Percentiles rank a stretch among this genome's conserved stretches.
Conservation (phyloP, 1,140 invertebrate species). For the Batillaria attramentaria region DNA sequence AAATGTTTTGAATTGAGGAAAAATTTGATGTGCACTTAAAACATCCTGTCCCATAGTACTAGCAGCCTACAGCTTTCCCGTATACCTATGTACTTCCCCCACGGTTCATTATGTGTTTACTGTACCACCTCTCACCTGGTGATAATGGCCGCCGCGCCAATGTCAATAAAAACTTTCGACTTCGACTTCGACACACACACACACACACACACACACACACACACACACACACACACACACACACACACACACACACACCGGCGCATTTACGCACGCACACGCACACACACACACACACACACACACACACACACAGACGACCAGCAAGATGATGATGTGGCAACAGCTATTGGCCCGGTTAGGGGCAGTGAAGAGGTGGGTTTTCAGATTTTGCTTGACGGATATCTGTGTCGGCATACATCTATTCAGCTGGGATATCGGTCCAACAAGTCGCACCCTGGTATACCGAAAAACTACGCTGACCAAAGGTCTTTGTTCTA, state of each 20-base stretch:
- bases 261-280: not conserved
- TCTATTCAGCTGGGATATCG: not conserved
- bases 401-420: not conserved
- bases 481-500: too few relatives aligned
- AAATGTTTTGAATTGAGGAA: too few relatives aligned
- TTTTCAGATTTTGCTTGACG: not conserved
- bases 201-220: not conserved
- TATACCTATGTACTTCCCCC: not conserved
- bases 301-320: not conserved
- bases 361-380: not conserved
- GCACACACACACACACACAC: not conserved
- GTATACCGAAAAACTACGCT: too few relatives aligned
- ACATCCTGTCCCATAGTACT: not conserved
- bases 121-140: not conserved
- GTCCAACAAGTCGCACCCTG: too few relatives aligned
- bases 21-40: not conserved
- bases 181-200: not conserved
- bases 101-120: not conserved
- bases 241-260: not conserved
- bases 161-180: not conserved
- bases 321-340: not conserved
- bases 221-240: not conserved
- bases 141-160: not conserved
- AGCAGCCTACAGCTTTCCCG: not conserved
- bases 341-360: not conserved